These are phyloP conservation scores for Oryzias celebensis DNA, from an alignment of 2,113 vertebrate genomes.

Conservation along the genomic window DNA sequence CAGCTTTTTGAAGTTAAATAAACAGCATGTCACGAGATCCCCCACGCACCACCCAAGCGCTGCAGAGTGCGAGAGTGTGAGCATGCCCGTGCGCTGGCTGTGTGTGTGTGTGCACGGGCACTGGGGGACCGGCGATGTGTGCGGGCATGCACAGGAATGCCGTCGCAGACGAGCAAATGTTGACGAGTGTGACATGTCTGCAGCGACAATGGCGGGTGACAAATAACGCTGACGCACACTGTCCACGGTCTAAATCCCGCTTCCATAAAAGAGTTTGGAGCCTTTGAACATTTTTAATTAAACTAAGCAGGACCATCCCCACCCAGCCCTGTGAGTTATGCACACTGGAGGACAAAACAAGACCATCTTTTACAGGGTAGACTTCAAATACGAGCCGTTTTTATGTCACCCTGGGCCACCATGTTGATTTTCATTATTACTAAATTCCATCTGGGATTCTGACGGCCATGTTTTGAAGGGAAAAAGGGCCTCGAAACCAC, in stretches of 20 bases:
- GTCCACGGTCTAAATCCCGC: conserved; percentile 55
- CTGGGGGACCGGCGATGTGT: conserved; percentile 22
- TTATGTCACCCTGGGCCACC: conserved; percentile 69
- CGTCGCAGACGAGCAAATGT: conserved; percentile 1
- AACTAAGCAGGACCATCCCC: conserved; percentile 73
- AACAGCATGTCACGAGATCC: conserved; percentile 68
- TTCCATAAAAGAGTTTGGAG: conserved; percentile 50
- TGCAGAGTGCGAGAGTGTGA: conserved; percentile 40
- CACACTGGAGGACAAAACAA: conserved; percentile 73
- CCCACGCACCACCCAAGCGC: conserved; percentile 69
- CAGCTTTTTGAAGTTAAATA: conserved; percentile 69
- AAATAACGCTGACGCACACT: conserved; percentile 65
- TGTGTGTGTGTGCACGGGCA: conserved; percentile 34
- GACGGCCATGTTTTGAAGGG: conserved; percentile 77
- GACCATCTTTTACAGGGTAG: conserved; percentile 72
- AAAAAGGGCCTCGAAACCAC: conserved; percentile 65
- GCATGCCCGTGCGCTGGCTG: conserved; percentile 37
- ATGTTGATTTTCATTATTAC: conserved; percentile 74
- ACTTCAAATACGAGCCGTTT: conserved; percentile 73
- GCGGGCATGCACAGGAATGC: conserved; percentile 30
- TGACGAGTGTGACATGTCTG: conserved; percentile 56
- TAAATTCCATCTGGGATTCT: conserved; percentile 77
- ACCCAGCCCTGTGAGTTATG: conserved; percentile 63
- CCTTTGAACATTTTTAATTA: conserved; percentile 78
- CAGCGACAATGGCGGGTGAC: conserved; percentile 59